Percentiles rank a stretch among this genome's conserved stretches.
phyloP scores from a whole-genome alignment of 2,888 invertebrate species.

The Dasysyrphus tricinctus region DNA sequence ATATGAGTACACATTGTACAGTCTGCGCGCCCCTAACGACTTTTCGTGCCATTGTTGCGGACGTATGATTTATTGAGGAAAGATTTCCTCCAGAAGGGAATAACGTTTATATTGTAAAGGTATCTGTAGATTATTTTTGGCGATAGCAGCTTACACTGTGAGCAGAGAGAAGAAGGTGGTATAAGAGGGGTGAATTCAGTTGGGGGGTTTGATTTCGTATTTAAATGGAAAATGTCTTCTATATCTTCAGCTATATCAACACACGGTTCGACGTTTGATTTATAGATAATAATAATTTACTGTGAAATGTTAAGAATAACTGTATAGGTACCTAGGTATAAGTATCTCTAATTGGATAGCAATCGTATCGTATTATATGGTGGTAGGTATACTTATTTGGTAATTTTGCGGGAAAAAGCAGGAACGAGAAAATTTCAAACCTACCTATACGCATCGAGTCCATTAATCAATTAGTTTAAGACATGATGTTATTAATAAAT shows the following conservation, averaged over 20 bases:
- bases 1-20: constrained; percentile 21
- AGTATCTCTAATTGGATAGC: constrained; percentile 67
- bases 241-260: constrained; percentile 22
- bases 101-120: constrained; percentile 46
- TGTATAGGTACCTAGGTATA: constrained; percentile 15
- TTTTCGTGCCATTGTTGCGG: constrained; percentile 64
- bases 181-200: background rate
- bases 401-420: background rate
- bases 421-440: background rate
- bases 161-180: background rate
- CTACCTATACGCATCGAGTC: constrained; percentile 22
- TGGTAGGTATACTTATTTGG: background rate
- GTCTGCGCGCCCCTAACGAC: constrained; percentile 71
- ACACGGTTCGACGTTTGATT: constrained; percentile 63
- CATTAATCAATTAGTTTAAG: constrained; percentile 43
- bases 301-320: constrained; percentile 51
- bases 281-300: constrained; percentile 63
- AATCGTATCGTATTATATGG: constrained; percentile 11
- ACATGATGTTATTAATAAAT: constrained; percentile 25
- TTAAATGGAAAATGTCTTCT: constrained; percentile 27
- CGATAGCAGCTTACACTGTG: constrained; percentile 41
- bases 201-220: background rate
- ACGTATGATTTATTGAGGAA: constrained; percentile 72
- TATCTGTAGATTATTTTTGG: constrained; percentile 63
- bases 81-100: constrained; percentile 71